Evolutionary conservation across 2,113 vertebrate species (phyloP).

Genomic region (Toxostoma redivivum): DNA sequence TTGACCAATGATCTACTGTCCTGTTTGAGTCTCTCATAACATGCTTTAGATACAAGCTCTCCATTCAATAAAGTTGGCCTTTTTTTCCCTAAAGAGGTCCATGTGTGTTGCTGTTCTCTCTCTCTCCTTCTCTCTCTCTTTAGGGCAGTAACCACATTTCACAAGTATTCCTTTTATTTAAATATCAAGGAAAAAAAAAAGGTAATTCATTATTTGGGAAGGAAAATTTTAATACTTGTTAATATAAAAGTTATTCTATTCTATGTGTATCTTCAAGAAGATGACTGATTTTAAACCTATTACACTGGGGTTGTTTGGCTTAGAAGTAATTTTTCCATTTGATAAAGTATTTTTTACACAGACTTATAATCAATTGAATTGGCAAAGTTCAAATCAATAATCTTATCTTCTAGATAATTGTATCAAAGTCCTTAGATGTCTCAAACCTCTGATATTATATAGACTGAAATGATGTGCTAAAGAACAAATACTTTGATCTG

Average conservation of each 20-base stretch:
- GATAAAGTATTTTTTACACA: neutral
- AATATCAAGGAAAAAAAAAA: neutral
- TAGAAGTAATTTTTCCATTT: neutral
- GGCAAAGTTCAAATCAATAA: neutral
- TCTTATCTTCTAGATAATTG: neutral
- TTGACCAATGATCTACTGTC: too few species aligned
- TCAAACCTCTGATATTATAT: neutral
- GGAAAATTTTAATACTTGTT: neutral
- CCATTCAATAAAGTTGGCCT: too few species aligned
- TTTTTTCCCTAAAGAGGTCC: too few species aligned
- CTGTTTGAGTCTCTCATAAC: too few species aligned
- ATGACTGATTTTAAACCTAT: neutral
- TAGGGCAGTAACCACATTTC: too few species aligned
- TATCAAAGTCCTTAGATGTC: neutral
- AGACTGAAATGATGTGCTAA: neutral
- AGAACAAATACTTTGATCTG: neutral
- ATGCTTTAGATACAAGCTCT: too few species aligned
- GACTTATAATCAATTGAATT: neutral
- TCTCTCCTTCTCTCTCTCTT: too few species aligned
- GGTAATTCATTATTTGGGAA: neutral
- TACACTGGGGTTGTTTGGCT: fast-evolving
- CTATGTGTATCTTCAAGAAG: neutral
- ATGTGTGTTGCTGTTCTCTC: too few species aligned
- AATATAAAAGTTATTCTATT: neutral
- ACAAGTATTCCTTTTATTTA: neutral